A percentile compares a stretch with the other conserved stretches of the same genome.
These are phyloP conservation scores for Ceratina australensis DNA, from an alignment of 1,140 invertebrate genomes.

Conservation along the genomic window DNA sequence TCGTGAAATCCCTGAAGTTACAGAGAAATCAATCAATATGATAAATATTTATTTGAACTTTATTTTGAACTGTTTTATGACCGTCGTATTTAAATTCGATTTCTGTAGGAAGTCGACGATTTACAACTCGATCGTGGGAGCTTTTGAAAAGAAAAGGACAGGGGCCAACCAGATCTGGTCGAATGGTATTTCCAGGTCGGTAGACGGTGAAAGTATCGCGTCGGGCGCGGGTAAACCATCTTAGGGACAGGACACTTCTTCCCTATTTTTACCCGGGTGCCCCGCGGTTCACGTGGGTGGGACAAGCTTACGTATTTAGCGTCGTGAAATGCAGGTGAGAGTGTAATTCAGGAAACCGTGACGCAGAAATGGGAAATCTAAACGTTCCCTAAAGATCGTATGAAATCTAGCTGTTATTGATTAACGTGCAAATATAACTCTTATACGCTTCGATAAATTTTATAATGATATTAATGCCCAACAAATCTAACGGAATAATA, in stretches of 20 bases:
- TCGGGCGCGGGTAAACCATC: slow-evolving; percentile 3
- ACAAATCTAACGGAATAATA: too few relatives aligned
- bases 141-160: neutral
- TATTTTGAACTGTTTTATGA: neutral
- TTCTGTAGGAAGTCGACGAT: neutral
- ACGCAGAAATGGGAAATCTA: neutral
- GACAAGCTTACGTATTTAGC: slow-evolving; percentile 48
- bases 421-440: too few relatives aligned
- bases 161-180: neutral
- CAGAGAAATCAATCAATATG: too few relatives aligned
- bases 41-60: neutral
- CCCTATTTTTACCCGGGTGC: slow-evolving; percentile 35
- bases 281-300: slow-evolving; percentile 33
- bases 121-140: neutral
- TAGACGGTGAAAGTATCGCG: slow-evolving; percentile 38
- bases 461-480: too few relatives aligned
- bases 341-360: slow-evolving; percentile 45
- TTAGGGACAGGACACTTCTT: slow-evolving; percentile 31
- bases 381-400: neutral
- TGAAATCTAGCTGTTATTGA: slow-evolving; percentile 3
- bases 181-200: slow-evolving; percentile 36
- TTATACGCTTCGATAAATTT: too few relatives aligned
- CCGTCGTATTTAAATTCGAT: too few relatives aligned
- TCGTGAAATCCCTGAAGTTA: too few relatives aligned
- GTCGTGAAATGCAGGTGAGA: slow-evolving; percentile 37